A percentile compares a stretch with the other conserved stretches of the same genome.
phyloP scores from a whole-genome alignment of 2,113 vertebrate species.

The Halichoeres trimaculatus region DNA sequence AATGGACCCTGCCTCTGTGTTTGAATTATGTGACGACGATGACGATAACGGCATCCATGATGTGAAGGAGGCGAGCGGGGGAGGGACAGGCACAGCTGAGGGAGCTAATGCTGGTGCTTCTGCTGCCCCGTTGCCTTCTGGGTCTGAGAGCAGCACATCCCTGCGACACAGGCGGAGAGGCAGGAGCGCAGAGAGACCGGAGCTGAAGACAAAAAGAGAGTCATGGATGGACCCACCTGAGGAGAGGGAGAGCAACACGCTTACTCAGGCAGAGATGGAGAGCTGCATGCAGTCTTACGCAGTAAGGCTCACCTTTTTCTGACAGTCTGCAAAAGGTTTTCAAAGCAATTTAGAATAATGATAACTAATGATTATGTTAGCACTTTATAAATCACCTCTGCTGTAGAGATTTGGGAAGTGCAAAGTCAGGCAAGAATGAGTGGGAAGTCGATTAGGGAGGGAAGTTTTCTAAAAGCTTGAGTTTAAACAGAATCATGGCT shows the following conservation, averaged over 20 bases:
- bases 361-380: background rate
- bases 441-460: background rate
- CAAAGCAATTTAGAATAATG: background rate
- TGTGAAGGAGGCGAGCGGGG: conserved; percentile 72
- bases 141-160: conserved; percentile 52
- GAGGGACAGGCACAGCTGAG: conserved; percentile 30
- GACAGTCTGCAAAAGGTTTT: background rate
- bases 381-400: conserved; percentile 1
- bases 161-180: conserved; percentile 76
- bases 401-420: background rate
- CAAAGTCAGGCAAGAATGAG: background rate
- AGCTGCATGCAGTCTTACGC: conserved; percentile 97
- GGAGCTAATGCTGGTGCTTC: conserved; percentile 15
- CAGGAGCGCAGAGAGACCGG: conserved; percentile 76
- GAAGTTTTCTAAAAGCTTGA: background rate
- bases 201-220: conserved; percentile 80
- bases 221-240: conserved; percentile 96
- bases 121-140: conserved; percentile 38
- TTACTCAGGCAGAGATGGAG: conserved; percentile 96
- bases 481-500: background rate
- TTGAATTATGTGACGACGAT: conserved; percentile 92
- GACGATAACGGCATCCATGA: conserved; percentile 86
- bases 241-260: conserved; percentile 83
- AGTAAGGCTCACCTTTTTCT: conserved; percentile 75
- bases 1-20: conserved; percentile 88